phyloP scores from a whole-genome alignment of 2,113 vertebrate species.

The Mola mola region DNA sequence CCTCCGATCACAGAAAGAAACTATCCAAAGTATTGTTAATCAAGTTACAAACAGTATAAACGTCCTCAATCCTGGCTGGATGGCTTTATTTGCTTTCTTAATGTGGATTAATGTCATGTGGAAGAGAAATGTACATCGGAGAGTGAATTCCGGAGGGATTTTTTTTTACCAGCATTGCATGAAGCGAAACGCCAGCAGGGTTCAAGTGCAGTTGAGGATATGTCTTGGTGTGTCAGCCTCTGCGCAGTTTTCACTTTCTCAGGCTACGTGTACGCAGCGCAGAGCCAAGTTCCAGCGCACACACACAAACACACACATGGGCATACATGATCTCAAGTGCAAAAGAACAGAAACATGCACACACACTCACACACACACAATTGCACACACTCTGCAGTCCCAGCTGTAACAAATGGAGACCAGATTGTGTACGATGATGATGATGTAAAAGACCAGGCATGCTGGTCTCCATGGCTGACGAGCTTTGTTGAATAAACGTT shows the following conservation, averaged over 20 bases:
- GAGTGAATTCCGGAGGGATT: conserved; percentile 16
- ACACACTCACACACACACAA: conserved; percentile 25
- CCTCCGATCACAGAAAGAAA: neutral
- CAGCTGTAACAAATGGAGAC: conserved; percentile 76
- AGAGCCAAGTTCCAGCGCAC: conserved; percentile 41
- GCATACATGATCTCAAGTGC: conserved; percentile 35
- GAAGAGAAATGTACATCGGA: conserved; percentile 7
- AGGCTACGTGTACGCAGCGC: conserved; percentile 39
- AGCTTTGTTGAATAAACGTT: conserved; percentile 76
- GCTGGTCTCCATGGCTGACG: conserved; percentile 73
- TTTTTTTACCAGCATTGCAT: conserved; percentile 34
- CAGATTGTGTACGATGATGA: conserved; percentile 73
- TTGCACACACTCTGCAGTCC: conserved; percentile 31
- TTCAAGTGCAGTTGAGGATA: conserved; percentile 47
- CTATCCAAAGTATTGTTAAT: neutral
- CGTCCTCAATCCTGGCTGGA: conserved; percentile 8
- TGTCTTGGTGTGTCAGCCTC: conserved; percentile 48
- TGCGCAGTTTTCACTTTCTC: conserved; percentile 52
- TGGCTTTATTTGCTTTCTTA: conserved; percentile 44
- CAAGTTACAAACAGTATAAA: conserved; percentile 13
- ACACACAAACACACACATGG: neutral
- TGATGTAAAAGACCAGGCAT: conserved; percentile 77
- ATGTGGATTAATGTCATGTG: conserved; percentile 40
- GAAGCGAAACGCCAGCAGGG: conserved; percentile 20
- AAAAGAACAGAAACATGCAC: conserved; percentile 37